Percentiles rank a stretch among this genome's conserved stretches.
Conservation (phyloP, 2,888 invertebrate species). For the Punctoribates punctum region DNA sequence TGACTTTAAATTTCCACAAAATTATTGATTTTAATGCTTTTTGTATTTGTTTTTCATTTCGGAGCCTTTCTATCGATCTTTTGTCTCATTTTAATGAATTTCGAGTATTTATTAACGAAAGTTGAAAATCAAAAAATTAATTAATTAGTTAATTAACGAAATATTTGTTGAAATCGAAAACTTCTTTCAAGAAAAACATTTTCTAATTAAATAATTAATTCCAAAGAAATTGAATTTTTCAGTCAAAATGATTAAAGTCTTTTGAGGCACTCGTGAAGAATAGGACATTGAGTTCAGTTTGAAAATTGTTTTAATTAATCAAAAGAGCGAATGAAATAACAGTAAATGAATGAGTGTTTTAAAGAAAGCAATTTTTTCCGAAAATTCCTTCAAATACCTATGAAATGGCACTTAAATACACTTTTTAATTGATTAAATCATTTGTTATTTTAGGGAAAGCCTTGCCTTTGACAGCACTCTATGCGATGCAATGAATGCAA, state of each 20-base stretch:
- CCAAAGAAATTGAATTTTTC: neutral
- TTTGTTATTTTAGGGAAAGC: slow-evolving; percentile 16
- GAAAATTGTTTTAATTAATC: neutral
- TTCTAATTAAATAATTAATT: no score
- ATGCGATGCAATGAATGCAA: neutral
- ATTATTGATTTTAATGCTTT: no score
- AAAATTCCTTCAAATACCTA: neutral
- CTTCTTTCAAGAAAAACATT: no score
- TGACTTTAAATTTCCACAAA: no score
- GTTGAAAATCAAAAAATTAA: no score
- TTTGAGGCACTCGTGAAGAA: neutral
- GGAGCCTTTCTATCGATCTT: no score
- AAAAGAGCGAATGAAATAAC: no score
- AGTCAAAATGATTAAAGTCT: neutral
- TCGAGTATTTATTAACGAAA: no score
- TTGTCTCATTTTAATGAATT: no score
- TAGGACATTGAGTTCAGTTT: slow-evolving; percentile 1
- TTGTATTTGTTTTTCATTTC: no score
- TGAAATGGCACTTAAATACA: neutral
- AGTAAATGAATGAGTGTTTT: neutral
- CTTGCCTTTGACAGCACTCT: neutral
- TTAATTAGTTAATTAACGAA: no score
- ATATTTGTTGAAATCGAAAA: no score
- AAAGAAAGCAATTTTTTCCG: neutral
- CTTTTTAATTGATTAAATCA: slow-evolving; percentile 20